Evolutionary conservation across 2,797 vertebrate species (phyloP).

Genomic region (Mionectes olivaceus): DNA sequence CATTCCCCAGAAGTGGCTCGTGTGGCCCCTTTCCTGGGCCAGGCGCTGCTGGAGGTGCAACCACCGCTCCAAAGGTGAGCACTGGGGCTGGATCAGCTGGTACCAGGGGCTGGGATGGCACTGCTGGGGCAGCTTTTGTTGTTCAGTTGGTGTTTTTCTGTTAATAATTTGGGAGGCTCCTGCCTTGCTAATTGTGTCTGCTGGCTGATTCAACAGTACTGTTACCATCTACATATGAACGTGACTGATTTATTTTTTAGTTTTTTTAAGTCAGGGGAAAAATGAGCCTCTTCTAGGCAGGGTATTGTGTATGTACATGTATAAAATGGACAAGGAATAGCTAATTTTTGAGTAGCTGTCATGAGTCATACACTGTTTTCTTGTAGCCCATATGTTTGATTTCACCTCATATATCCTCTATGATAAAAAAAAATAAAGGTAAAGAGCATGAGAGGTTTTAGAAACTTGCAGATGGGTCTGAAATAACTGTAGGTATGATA

Average conservation of each 20-base stretch:
- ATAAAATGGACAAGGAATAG: background rate
- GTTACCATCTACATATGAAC: background rate
- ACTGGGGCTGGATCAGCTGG: background rate
- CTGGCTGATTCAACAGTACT: background rate
- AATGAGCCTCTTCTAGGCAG: background rate
- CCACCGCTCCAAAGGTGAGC: background rate
- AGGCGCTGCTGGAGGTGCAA: rapidly evolving
- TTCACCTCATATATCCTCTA: background rate
- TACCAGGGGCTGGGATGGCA: background rate
- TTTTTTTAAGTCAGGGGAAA: background rate
- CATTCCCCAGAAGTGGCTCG: background rate
- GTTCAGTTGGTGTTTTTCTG: background rate
- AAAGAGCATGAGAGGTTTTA: background rate
- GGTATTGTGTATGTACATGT: background rate
- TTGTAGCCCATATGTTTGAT: background rate
- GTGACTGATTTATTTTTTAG: background rate
- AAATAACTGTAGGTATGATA: background rate
- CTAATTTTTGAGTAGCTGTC: background rate
- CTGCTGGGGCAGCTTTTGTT: background rate
- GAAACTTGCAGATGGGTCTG: background rate
- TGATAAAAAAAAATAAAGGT: background rate
- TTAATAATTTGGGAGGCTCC: background rate
- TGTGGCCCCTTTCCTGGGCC: background rate
- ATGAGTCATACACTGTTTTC: background rate
- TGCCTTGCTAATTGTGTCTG: background rate